Evolutionary conservation across 2,113 vertebrate genomes (phyloP).

Genomic region (Sisor rabdophorus): DNA sequence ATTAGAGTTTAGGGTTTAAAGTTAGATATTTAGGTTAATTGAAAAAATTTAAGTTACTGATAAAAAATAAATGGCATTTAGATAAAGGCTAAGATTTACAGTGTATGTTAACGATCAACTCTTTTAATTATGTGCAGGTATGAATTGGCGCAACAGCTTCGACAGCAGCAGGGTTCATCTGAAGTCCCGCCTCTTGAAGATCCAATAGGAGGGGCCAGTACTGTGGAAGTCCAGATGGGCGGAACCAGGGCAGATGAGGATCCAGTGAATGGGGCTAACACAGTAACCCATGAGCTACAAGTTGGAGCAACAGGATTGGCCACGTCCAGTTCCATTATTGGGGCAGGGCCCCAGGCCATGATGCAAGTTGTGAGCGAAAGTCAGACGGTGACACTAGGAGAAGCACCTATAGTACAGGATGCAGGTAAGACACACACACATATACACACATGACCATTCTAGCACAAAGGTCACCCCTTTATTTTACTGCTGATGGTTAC

Average conservation of each 20-base stretch:
- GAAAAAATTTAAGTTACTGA: not conserved
- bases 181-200: slow-evolving; percentile 70
- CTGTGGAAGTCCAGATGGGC: slow-evolving; percentile 12
- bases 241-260: slow-evolving; percentile 20
- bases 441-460: not conserved
- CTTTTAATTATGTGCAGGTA: slow-evolving; percentile 68
- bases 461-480: not conserved
- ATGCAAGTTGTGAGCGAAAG: slow-evolving; percentile 77
- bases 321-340: slow-evolving; percentile 52
- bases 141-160: slow-evolving; percentile 92
- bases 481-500: not conserved
- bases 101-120: not conserved
- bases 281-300: slow-evolving; percentile 79
- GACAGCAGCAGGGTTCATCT: slow-evolving; percentile 74
- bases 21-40: not conserved
- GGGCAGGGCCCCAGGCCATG: slow-evolving; percentile 75
- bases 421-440: slow-evolving; percentile 72
- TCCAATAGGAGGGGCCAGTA: slow-evolving; percentile 66
- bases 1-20: not conserved
- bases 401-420: slow-evolving; percentile 79
- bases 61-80: not conserved
- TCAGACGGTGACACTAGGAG: slow-evolving; percentile 75
- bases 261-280: not conserved
- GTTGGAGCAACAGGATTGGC: slow-evolving; percentile 70
- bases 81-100: not conserved